phyloP scores from a whole-genome alignment of 2,113 vertebrate genomes.

The Rhizomys pruinosus region DNA sequence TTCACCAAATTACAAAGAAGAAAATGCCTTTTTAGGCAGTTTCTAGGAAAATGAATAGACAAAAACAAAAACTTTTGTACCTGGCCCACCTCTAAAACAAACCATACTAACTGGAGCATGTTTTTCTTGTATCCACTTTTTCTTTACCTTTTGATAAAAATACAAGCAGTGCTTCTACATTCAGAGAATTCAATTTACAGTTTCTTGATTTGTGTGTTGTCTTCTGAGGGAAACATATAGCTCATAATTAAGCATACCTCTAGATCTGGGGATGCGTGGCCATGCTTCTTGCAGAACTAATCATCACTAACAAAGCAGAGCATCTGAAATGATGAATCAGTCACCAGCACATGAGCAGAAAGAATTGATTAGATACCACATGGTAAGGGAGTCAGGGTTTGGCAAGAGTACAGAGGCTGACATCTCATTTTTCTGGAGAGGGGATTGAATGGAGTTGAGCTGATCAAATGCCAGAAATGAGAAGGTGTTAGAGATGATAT shows the following conservation, averaged over 20 bases:
- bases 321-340: constrained; percentile 69
- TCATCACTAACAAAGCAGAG: constrained; percentile 47
- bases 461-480: background rate
- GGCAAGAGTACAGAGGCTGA: background rate
- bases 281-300: background rate
- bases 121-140: background rate
- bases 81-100: background rate
- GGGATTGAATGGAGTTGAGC: background rate
- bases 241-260: background rate
- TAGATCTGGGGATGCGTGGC: background rate
- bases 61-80: background rate
- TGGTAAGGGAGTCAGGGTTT: background rate
- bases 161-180: background rate
- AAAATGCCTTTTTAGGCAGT: background rate
- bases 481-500: background rate
- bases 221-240: background rate
- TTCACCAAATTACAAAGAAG: background rate
- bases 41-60: constrained; percentile 9
- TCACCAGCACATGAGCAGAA: constrained; percentile 60
- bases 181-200: constrained; percentile 21
- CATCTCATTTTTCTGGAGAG: background rate
- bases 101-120: background rate
- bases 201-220: background rate
- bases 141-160: constrained; percentile 15
- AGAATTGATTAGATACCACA: constrained; percentile 56